Evolutionary conservation across 1,140 invertebrate genomes (phyloP).

Genomic region (Caenorhabditis brenneri): DNA sequence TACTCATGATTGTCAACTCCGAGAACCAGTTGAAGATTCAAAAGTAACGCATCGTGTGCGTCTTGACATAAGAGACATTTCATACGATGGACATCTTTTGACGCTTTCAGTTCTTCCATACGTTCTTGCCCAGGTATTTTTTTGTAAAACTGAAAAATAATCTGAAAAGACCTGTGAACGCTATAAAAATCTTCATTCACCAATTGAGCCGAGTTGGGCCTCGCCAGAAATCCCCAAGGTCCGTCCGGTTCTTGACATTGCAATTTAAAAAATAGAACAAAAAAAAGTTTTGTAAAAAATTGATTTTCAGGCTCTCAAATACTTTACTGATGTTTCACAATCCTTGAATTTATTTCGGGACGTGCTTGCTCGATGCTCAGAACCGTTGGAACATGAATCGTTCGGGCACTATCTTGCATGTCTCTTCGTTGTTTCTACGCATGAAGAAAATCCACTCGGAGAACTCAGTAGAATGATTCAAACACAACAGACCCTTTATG

Average conservation of each 20-base stretch:
- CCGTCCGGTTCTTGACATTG: no score
- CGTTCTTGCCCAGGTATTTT: neutral
- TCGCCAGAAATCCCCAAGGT: no score
- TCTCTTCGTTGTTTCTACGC: constrained; percentile 46
- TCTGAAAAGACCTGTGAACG: no score
- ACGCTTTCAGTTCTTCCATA: neutral
- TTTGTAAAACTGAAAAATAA: neutral
- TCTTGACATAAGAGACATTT: neutral
- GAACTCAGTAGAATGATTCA: constrained; percentile 50
- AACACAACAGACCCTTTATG: constrained; percentile 47
- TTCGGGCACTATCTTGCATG: constrained; percentile 45
- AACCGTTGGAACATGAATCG: constrained; percentile 43
- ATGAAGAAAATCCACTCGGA: constrained; percentile 53
- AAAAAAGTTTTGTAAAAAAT: no score
- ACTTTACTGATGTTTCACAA: neutral
- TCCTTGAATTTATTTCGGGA: constrained; percentile 1
- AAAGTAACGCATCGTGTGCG: neutral
- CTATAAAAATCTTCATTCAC: no score
- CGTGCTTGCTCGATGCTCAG: neutral
- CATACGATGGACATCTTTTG: neutral
- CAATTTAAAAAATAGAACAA: no score
- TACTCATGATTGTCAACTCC: neutral
- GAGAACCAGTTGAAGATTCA: neutral
- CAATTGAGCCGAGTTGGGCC: no score
- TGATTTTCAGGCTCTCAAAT: constrained; percentile 1